Conservation (phyloP, 2,113 vertebrate species). For the Toxotes jaculatrix region DNA sequence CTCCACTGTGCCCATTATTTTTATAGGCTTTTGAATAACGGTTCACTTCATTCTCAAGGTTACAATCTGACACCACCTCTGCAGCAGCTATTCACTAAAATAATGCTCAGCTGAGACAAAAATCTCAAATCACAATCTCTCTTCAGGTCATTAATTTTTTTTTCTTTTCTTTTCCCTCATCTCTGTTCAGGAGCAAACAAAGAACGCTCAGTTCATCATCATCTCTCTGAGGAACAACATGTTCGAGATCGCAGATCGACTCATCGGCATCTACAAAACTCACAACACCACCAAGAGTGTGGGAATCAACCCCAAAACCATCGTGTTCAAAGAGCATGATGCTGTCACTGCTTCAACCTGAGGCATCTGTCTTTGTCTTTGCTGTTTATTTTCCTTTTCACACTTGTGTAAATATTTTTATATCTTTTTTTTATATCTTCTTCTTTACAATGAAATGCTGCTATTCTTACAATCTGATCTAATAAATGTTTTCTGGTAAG, state of each 20-base stretch:
- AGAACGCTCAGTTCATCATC: conserved; percentile 98
- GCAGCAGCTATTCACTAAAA: background rate
- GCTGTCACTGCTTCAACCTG: conserved; percentile 17
- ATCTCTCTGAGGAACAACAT: conserved; percentile 99
- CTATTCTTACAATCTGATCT: conserved; percentile 47
- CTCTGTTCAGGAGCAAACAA: conserved; percentile 94
- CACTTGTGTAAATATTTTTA: conserved; percentile 58
- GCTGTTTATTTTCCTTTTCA: background rate
- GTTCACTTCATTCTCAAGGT: background rate
- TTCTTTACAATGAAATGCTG: conserved; percentile 52
- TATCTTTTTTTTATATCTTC: background rate
- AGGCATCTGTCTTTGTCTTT: background rate
- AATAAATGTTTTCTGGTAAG: conserved; percentile 59
- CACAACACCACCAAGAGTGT: conserved; percentile 95
- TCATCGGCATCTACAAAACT: conserved; percentile 98
- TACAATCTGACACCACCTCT: background rate
- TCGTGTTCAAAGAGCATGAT: conserved; percentile 86
- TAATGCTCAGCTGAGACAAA: background rate
- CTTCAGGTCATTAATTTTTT: background rate
- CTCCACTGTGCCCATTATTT: background rate
- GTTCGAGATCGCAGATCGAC: conserved; percentile 97
- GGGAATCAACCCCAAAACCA: conserved; percentile 92
- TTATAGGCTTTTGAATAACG: background rate
- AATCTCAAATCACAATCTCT: background rate
- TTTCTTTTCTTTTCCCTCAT: conserved; percentile 4